Evolutionary conservation across 2,113 vertebrate species (phyloP).

Genomic region (Prochilodus magdalenae): DNA sequence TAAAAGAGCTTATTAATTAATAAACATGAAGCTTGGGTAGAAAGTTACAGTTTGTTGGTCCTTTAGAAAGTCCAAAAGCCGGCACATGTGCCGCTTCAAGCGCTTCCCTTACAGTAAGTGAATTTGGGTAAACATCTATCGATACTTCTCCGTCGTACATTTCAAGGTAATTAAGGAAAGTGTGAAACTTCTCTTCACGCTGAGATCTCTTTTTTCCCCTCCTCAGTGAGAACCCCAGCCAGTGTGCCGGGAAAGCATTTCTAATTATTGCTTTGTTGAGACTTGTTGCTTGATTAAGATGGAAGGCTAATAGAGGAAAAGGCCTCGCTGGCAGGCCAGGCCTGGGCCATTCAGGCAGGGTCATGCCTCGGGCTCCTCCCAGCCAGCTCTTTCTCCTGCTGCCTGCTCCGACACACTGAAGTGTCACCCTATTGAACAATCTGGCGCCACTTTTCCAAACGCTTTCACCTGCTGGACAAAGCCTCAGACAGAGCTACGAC

Average conservation of each 20-base stretch:
- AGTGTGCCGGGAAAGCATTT: constrained; percentile 73
- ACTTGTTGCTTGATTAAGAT: constrained; percentile 82
- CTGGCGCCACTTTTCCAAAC: constrained; percentile 83
- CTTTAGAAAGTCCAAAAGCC: too few relatives aligned
- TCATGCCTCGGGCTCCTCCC: constrained; percentile 79
- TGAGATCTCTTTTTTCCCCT: constrained; percentile 34
- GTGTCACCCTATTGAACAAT: constrained; percentile 82
- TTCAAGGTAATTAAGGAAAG: constrained; percentile 21
- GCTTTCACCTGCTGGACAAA: constrained; percentile 83
- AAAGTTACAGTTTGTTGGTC: too few relatives aligned
- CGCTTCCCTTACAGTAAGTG: too few relatives aligned
- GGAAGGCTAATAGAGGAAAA: constrained; percentile 80
- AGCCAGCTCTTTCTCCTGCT: constrained; percentile 81
- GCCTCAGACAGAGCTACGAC: constrained; percentile 81
- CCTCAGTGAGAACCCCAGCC: constrained; percentile 54
- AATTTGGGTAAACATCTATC: background rate
- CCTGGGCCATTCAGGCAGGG: constrained; percentile 77
- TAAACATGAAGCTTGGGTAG: too few relatives aligned
- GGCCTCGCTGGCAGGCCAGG: constrained; percentile 70
- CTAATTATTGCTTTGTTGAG: constrained; percentile 82
- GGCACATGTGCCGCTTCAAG: too few relatives aligned
- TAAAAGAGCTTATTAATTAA: too few relatives aligned
- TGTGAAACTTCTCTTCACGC: background rate
- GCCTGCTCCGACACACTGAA: constrained; percentile 75
- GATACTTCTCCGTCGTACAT: background rate